These are phyloP conservation scores for Eupleurogrammus muticus DNA, from an alignment of 2,797 vertebrate species.

Conservation along the genomic window DNA sequence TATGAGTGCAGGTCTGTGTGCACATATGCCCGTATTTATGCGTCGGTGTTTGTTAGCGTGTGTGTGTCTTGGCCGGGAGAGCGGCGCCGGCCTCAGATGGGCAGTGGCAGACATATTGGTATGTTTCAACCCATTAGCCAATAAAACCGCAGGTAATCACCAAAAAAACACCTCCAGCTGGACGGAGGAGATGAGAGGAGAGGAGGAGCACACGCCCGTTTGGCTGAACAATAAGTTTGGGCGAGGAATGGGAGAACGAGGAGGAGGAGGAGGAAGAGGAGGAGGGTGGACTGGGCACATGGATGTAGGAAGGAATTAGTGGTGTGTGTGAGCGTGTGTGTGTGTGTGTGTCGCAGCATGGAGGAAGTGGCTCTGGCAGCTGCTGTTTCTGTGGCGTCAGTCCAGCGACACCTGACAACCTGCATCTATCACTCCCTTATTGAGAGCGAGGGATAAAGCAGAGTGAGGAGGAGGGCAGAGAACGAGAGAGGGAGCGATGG, in stretches of 20 bases:
- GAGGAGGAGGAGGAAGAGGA: constrained; percentile 9
- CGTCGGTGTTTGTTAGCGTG: constrained; percentile 46
- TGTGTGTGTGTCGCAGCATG: constrained; percentile 72
- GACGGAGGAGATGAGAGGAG: constrained; percentile 61
- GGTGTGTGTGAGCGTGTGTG: constrained; percentile 44
- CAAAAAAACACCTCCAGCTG: constrained; percentile 87
- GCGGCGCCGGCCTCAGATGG: constrained; percentile 73
- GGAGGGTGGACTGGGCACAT: constrained; percentile 47
- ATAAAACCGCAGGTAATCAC: constrained; percentile 88
- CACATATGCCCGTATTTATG: constrained; percentile 62
- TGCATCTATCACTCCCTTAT: constrained; percentile 91
- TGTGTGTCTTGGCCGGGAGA: constrained; percentile 73
- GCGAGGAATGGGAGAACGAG: constrained; percentile 54
- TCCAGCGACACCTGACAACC: constrained; percentile 88
- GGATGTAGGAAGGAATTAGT: constrained; percentile 68
- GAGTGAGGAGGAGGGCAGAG: constrained; percentile 62
- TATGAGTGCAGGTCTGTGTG: constrained; percentile 63
- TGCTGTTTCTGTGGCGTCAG: constrained; percentile 84
- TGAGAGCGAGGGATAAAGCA: constrained; percentile 83
- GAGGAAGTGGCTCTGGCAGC: constrained; percentile 84
- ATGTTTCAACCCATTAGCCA: constrained; percentile 90
- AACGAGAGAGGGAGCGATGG: constrained; percentile 46
- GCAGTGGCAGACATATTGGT: constrained; percentile 87
- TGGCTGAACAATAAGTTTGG: constrained; percentile 60
- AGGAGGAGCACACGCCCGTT: constrained; percentile 16